A percentile compares a stretch with the other conserved stretches of the same genome.
phyloP scores from a whole-genome alignment of 1,140 invertebrate genomes.

The Meloidogyne floridensis region DNA sequence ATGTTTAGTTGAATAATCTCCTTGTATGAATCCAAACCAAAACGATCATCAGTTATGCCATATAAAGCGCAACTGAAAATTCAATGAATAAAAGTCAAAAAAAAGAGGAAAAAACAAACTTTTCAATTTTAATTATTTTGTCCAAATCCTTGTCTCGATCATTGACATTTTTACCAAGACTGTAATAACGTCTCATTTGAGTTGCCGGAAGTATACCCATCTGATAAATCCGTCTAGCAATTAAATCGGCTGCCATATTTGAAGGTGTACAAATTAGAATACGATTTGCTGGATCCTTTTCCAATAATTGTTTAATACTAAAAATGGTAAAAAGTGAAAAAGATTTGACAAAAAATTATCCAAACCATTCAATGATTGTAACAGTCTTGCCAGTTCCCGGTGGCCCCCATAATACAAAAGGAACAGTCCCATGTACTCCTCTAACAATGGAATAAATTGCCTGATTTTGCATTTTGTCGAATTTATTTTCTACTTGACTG shows the following conservation, averaged over 20 bases:
- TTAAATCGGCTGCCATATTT: conserved; percentile 26
- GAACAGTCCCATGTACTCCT: conserved; percentile 23
- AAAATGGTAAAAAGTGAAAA: not conserved
- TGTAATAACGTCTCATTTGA: conserved; percentile 30
- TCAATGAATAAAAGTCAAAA: not conserved
- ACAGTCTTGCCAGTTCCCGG: conserved; percentile 35
- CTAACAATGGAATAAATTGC: conserved; percentile 30
- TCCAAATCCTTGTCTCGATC: conserved; percentile 26
- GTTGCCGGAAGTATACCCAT: not conserved
- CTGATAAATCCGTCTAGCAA: conserved; percentile 16
- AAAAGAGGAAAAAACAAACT: not conserved
- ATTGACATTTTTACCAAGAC: conserved; percentile 18
- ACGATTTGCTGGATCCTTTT: not conserved
- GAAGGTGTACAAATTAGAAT: conserved; percentile 35
- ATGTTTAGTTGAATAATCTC: conserved; percentile 7
- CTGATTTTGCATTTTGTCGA: conserved; percentile 17
- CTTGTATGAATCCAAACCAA: conserved; percentile 12
- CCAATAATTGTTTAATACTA: not conserved
- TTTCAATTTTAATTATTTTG: conserved; percentile 28
- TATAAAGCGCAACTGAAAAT: conserved; percentile 19
- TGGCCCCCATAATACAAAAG: conserved; percentile 30
- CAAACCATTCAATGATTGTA: conserved; percentile 22
- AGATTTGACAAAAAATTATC: not conserved
- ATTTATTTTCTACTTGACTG: not conserved
- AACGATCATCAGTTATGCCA: conserved; percentile 15